Evolutionary conservation across 2,113 vertebrate genomes (phyloP).

Genomic region (Chlorodrepanis virens): DNA sequence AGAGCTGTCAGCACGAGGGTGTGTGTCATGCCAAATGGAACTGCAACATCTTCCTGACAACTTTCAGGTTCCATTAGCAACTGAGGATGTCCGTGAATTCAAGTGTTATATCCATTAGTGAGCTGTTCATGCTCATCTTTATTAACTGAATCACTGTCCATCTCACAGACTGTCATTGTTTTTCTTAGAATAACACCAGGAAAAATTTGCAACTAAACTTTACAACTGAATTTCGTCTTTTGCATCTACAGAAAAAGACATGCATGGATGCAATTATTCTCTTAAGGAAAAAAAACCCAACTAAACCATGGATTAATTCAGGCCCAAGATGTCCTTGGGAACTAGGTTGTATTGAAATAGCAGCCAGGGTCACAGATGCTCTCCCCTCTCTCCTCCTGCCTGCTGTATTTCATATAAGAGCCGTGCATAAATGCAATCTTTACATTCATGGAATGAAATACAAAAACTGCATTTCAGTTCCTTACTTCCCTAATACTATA

Average conservation of each 20-base stretch:
- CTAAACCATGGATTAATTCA: background rate
- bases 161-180: background rate
- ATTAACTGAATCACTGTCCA: background rate
- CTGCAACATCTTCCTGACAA: background rate
- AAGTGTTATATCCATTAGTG: constrained; percentile 31
- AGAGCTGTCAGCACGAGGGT: background rate
- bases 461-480: background rate
- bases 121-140: background rate
- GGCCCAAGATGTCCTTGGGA: background rate
- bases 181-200: background rate
- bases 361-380: background rate
- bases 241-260: background rate
- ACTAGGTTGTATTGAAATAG: background rate
- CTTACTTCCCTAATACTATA: background rate
- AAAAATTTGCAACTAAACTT: constrained; percentile 3
- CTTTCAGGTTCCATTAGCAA: constrained; percentile 10
- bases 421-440: background rate
- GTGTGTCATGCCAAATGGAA: background rate
- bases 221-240: background rate
- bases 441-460: background rate
- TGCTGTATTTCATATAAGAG: background rate
- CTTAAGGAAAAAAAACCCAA: background rate
- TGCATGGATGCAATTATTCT: background rate
- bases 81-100: background rate
- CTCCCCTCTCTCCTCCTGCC: background rate